Base-by-base conservation (phyloP, 2,888 invertebrate genomes). In the Gymnocheta viridis region DNA sequence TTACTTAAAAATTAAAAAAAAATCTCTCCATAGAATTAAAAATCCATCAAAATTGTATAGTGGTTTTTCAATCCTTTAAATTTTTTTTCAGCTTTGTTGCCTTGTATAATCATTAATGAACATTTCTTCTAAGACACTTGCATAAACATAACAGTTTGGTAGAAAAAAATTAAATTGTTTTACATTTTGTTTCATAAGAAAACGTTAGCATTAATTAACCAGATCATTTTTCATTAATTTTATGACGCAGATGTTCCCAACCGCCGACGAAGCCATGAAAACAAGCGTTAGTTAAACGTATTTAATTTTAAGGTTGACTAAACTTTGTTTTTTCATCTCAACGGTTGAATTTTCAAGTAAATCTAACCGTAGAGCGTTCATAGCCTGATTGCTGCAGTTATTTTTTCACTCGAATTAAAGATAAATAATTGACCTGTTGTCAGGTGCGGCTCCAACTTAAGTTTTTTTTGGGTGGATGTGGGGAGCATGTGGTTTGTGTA, bases 211-310 rank as follows among this genome's bases (percentile, higher is more conserved):
- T 49, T n/a, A n/a, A n/a, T 67, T 58, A 67, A 60, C 38, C 56
- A 38, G 17, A 12, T 49, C 19, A 60, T 69, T 47, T n/a, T 35
- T 49, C 19, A 77, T 67, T 77, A 38, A 58, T 41, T 64, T 73
- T 24, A 73, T 49, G 9, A 6, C n/a, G 38, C 74, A 74, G 74
- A 17, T 38, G 38, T 51, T 64, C 62, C 38, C 62, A 62, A 62
- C 7, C 54, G 4, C 14, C 27, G 24, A 0, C 12, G 3, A 4
- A 17, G n/a, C n/a, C n/a, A n/a, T n/a, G n/a, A n/a, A n/a, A n/a
- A n/a, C n/a, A 14, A 5, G 38, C 4, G 2, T 41, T 4, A 10
- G 2, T 29, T 41, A 44, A 14, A 44, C 24, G 10, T 27, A 47
- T 24, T 12, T 49, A 32, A 12, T 12, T 29, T 41, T 64, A 9